Evolutionary conservation across 2,797 vertebrate genomes (phyloP), one percentile per base, ranked within the genome.

Genomic region (Spinus pinus): DNA sequence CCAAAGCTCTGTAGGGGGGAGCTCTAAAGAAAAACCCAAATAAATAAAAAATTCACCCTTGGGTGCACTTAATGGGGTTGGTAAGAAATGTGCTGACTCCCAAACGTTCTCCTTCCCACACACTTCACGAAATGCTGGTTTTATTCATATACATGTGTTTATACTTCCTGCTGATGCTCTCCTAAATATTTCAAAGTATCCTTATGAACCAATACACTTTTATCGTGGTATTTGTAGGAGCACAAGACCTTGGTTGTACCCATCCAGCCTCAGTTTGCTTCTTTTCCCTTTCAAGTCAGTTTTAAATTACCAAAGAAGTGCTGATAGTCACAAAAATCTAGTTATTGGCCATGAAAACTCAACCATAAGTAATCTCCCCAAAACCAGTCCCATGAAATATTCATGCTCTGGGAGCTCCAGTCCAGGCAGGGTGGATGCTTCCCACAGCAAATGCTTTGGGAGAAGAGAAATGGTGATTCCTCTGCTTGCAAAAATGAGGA

Each of bases 181-280:
- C 94, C 88, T 91, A 95, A 94, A 90, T 90, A 94, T 94, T 96
- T 95, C 95, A 96, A 91, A 95, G 89, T 61, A 67, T 90, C 93
- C 83, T 88, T 57, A 69, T n/a, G 78, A 94, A 82, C 87, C 83
- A 91, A 33, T 61, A 53, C n/a, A 57, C 86, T 93, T 94, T 95
- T 81, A 93, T 94, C 42, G 0, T 41, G 77, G 73, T 50, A 39
- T 84, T 90, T 88, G 74, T 80, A 84, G 70, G 82, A 90, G 77
- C 13, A 2, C 79, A 81, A 90, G 94, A 94, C 95, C 95, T 95
- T 85, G 91, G 71, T 49, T 84, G 64, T 54, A 90, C 90, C 83
- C 73, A 13, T 51, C 57, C 49, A 91, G 57, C 53, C 64, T 82
- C 14, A 3, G 37, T 67, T 88, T 77, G 56, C 90, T 93, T 23